phyloP scores from a whole-genome alignment of 2,888 invertebrate genomes.

The Agrochola macilenta region DNA sequence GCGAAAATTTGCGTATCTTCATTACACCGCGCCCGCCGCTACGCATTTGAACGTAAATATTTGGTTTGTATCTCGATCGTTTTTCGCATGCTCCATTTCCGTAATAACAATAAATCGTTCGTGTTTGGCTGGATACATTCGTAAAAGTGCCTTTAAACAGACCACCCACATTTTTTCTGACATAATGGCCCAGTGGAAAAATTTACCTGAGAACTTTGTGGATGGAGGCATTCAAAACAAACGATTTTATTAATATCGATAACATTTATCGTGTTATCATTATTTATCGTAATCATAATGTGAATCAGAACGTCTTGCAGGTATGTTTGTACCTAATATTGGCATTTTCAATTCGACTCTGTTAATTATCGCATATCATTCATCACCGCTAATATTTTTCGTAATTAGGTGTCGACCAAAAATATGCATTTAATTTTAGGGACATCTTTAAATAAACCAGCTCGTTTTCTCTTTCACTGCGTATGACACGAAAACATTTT shows the following conservation, averaged over 20 bases:
- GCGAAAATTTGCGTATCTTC: slow-evolving; percentile 45
- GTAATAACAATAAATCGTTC: slow-evolving; percentile 60
- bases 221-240: slow-evolving; percentile 1
- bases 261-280: slow-evolving; percentile 31
- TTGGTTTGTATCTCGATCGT: slow-evolving; percentile 56
- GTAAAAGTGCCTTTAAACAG: slow-evolving; percentile 34
- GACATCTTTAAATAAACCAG: slow-evolving; percentile 31
- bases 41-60: slow-evolving; percentile 66
- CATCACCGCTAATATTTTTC: slow-evolving; percentile 31
- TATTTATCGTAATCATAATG: slow-evolving; percentile 32
- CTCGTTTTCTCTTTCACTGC: slow-evolving; percentile 16
- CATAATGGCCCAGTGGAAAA: slow-evolving; percentile 40
- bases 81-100: slow-evolving; percentile 58
- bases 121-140: slow-evolving; percentile 38
- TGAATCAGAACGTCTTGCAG: slow-evolving; percentile 37
- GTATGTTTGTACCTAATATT: slow-evolving; percentile 9
- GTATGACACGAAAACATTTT: slow-evolving; percentile 30
- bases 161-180: slow-evolving; percentile 24
- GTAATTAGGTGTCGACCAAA: slow-evolving; percentile 33
- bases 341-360: background rate
- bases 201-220: slow-evolving; percentile 19
- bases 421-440: slow-evolving; percentile 30
- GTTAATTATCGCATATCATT: slow-evolving; percentile 19
- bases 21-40: slow-evolving; percentile 46
- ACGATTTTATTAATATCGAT: slow-evolving; percentile 27